Conservation (phyloP, 2,797 vertebrate genomes). For the Cephalopachus bancanus region DNA sequence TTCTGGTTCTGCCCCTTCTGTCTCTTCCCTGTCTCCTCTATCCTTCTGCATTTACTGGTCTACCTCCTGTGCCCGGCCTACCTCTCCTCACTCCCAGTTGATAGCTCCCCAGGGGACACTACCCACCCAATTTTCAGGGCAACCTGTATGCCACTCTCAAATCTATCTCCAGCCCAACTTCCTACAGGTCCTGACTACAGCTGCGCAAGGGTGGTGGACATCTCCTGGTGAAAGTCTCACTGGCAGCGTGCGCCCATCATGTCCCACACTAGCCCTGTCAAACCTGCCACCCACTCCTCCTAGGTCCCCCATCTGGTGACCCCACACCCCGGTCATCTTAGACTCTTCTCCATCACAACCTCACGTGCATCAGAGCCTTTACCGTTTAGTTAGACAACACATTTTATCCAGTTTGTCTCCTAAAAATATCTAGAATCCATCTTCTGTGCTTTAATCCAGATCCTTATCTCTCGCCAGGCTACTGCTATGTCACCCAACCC, state of each 20-base stretch:
- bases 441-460: neutral
- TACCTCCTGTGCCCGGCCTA: neutral
- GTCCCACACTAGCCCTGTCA: neutral
- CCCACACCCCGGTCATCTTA: neutral
- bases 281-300: neutral
- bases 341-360: neutral
- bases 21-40: neutral
- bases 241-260: rapidly evolving
- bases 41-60: neutral
- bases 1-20: neutral
- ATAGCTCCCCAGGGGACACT: neutral
- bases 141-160: neutral
- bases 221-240: neutral
- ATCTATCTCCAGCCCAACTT: neutral
- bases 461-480: neutral
- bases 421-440: neutral
- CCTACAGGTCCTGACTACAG: neutral
- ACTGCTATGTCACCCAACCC: rapidly evolving
- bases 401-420: neutral
- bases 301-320: rapidly evolving
- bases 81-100: neutral
- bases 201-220: rapidly evolving
- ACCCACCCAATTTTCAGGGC: neutral
- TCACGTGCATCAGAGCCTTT: neutral
- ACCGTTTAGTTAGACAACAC: neutral